A percentile compares a stretch with the other conserved stretches of the same genome.
These are phyloP conservation scores for Botrylloides violaceus DNA, from an alignment of 23 tunicate genomes.

Conservation along the genomic window DNA sequence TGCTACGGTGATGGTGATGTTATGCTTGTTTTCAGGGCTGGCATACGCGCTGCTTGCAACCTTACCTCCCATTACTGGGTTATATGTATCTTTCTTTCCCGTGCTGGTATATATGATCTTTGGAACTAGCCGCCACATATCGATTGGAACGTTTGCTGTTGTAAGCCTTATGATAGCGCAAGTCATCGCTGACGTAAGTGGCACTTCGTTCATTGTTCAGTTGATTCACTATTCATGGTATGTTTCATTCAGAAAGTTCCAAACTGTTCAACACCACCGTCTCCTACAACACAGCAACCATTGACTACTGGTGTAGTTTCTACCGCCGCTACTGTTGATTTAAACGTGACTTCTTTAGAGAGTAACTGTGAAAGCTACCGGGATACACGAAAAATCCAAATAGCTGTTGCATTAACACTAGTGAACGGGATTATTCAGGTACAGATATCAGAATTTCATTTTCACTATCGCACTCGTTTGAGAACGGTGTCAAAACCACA, in stretches of 20 bases:
- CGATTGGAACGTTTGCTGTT: slow-evolving; percentile 89
- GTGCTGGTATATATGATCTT: slow-evolving; percentile 49
- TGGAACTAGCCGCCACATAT: slow-evolving; percentile 64
- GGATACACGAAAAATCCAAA: slow-evolving; percentile 32
- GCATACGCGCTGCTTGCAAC: slow-evolving; percentile 68
- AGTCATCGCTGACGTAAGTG: slow-evolving; percentile 57
- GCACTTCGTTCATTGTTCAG: too few species aligned
- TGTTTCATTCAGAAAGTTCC: slow-evolving; percentile 6
- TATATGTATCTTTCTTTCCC: slow-evolving; percentile 83
- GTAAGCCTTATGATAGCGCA: slow-evolving; percentile 65
- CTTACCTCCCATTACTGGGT: slow-evolving; percentile 67
- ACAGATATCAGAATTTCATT: too few species aligned
- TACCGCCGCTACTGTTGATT: slow-evolving; percentile 8
- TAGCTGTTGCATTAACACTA: slow-evolving; percentile 53
- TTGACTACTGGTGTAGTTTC: not conserved
- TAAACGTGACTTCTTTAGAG: not conserved
- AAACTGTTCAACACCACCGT: not conserved
- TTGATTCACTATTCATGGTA: too few species aligned
- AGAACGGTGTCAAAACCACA: too few species aligned
- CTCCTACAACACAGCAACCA: slow-evolving; percentile 7
- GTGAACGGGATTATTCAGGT: slow-evolving; percentile 50
- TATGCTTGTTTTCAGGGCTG: slow-evolving; percentile 45
- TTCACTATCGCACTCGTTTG: too few species aligned
- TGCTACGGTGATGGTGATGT: too few species aligned
- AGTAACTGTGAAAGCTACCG: not conserved